Base-by-base conservation (phyloP, 2,113 vertebrate species). In the Nyctereutes procyonoides region DNA sequence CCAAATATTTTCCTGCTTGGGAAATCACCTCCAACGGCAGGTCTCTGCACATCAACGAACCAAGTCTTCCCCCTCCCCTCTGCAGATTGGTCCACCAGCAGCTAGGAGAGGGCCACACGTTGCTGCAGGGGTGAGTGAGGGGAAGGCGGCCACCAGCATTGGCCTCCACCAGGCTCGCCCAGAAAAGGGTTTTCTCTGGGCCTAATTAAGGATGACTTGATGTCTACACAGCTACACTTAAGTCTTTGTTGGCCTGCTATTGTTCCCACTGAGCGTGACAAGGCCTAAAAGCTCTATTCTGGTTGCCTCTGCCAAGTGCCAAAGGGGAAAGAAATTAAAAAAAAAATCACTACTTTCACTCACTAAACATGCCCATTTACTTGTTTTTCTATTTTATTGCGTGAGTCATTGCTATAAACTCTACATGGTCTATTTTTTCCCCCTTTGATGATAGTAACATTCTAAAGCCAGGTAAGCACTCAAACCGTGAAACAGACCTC, bases 331-430 rank as follows among this genome's bases (percentile, higher is more conserved):
- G 88, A 94, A 91, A 94, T 88, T 16, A 28, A 76, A 98, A 26
- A 82, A 98, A 92, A 97, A 89, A 88, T 97, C 96, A 94, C 93
- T 93, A 96, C 97, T 98, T 98, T 98, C 91, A 81, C 98, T 92
- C 94, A 88, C 97, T 95, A 98, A 99, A 98, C 97, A 98, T 98
- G 98, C 96, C 94, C 98, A 97, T 98, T 98, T 98, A 98, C 98
- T 99, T 98, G 98, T 98, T 98, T 98, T 98, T 43, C 96, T 93
- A 87, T 98, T 98, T 99, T 98, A 99, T 98, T 97, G 93, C 95
- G 69, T 98, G 98, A 99, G 97, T 99, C 98, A 99, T 98, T 83
- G 83, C 98, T 98, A 98, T 99, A 98, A 99, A 98, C 95, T 93
- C 97, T 98, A 97, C 90, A 24, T 95, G 93, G 97, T 53, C 91